Percentiles rank a stretch among this genome's conserved stretches.
phyloP scores from a whole-genome alignment of 2,888 invertebrate species.

The Agrotis exclamationis region DNA sequence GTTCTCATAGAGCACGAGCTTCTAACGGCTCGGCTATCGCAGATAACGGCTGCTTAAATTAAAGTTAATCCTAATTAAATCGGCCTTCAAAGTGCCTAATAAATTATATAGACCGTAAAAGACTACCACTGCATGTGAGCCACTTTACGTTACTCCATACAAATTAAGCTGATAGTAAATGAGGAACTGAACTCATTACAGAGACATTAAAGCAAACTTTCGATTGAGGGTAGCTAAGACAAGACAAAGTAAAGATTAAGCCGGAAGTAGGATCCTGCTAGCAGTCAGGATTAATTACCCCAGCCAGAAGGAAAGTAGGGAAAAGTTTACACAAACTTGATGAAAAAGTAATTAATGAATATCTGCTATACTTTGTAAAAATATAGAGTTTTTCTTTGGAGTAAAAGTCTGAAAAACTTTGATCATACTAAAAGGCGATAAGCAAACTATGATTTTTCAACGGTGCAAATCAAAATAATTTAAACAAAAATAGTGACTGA shows the following conservation, averaged over 20 bases:
- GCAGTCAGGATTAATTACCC: conserved; percentile 55
- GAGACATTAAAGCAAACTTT: conserved; percentile 45
- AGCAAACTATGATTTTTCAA: not conserved
- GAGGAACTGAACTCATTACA: conserved; percentile 33
- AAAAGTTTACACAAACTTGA: conserved; percentile 46
- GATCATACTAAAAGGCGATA: not conserved
- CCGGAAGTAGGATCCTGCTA: conserved; percentile 44
- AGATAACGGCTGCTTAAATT: not conserved
- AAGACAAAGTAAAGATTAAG: conserved; percentile 56
- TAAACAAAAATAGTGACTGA: not conserved
- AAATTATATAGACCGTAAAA: conserved; percentile 1
- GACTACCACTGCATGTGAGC: not conserved
- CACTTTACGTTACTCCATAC: conserved; percentile 6
- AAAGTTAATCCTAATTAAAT: conserved; percentile 3
- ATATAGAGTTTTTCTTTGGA: conserved; percentile 1
- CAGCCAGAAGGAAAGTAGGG: conserved; percentile 22
- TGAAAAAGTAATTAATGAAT: conserved; percentile 50
- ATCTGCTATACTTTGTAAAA: conserved; percentile 16
- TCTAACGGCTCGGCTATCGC: too few species aligned
- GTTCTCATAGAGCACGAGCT: too few species aligned
- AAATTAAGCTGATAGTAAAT: conserved; percentile 32
- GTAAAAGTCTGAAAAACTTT: conserved; percentile 1
- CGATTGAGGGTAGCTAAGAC: conserved; percentile 36
- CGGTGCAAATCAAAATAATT: not conserved
- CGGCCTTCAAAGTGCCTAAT: conserved; percentile 3